Percentiles rank a stretch among this genome's conserved stretches.
Evolutionary conservation across 2,113 vertebrate species (phyloP).

Genomic region (Gasterosteus nipponicus): DNA sequence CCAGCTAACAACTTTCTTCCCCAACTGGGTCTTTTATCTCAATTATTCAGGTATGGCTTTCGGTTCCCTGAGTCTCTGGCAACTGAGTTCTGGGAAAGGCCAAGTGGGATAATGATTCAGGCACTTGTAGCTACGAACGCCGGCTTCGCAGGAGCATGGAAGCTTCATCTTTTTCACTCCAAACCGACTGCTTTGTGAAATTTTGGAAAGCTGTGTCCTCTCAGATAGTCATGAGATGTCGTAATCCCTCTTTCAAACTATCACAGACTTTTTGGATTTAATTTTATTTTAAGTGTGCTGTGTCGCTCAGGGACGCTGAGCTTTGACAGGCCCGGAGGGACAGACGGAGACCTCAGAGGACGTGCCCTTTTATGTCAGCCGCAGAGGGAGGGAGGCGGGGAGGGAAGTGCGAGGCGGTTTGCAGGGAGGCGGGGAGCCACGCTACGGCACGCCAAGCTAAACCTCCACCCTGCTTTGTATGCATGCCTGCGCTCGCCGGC

Average conservation of each 20-base stretch:
- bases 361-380: conserved; percentile 67
- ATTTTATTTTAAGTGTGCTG: conserved; percentile 1
- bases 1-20: conserved; percentile 39
- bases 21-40: conserved; percentile 47
- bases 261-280: neutral
- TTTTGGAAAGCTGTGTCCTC: conserved; percentile 6
- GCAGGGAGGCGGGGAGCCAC: conserved; percentile 43
- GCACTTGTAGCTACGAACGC: conserved; percentile 14
- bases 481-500: conserved; percentile 61
- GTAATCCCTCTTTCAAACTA: conserved; percentile 19
- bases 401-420: conserved; percentile 32
- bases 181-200: conserved; percentile 24
- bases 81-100: conserved; percentile 47
- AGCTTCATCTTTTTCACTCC: conserved; percentile 15
- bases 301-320: conserved; percentile 40
- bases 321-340: conserved; percentile 40
- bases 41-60: conserved; percentile 62
- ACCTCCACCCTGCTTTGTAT: conserved; percentile 73
- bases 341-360: conserved; percentile 63
- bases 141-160: conserved; percentile 15
- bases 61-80: conserved; percentile 38
- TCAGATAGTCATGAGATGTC: conserved; percentile 26
- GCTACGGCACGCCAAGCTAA: conserved; percentile 64
- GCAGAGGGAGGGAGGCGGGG: conserved; percentile 20
- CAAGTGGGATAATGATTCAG: conserved; percentile 45